Percentiles rank a stretch among this genome's conserved stretches.
Evolutionary conservation across 2,888 invertebrate genomes (phyloP).

Genomic region (Ypsolopha scabrella): DNA sequence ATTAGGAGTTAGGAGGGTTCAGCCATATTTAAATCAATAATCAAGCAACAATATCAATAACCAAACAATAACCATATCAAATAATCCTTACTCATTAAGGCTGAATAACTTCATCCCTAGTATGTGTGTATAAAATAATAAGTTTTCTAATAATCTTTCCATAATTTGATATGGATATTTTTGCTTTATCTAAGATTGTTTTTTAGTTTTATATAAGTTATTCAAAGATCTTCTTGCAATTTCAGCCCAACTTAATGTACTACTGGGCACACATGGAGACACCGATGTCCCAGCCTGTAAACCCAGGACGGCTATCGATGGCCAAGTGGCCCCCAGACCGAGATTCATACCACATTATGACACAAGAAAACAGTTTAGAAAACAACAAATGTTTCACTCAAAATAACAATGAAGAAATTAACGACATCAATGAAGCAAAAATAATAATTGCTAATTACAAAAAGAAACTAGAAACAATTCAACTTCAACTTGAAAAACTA

Average conservation of each 20-base stretch:
- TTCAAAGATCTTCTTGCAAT: constrained; percentile 10
- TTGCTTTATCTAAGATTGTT: background rate
- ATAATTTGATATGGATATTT: too few species aligned
- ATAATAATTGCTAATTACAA: constrained; percentile 42
- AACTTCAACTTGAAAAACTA: constrained; percentile 49
- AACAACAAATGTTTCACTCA: constrained; percentile 32
- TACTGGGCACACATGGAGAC: constrained; percentile 89
- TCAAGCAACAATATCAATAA: too few species aligned
- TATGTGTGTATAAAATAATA: too few species aligned
- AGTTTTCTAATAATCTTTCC: too few species aligned
- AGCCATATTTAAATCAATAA: too few species aligned
- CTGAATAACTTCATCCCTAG: too few species aligned
- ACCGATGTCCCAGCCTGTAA: constrained; percentile 73
- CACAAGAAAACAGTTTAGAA: constrained; percentile 32
- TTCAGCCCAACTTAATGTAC: constrained; percentile 91
- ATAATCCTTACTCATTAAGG: too few species aligned
- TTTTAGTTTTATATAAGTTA: background rate
- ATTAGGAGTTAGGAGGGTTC: too few species aligned
- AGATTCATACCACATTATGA: constrained; percentile 24
- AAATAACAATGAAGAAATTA: constrained; percentile 52
- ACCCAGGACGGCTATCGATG: constrained; percentile 80
- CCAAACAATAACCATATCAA: too few species aligned
- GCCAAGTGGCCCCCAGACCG: constrained; percentile 79
- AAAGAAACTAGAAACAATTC: constrained; percentile 43
- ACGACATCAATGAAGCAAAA: constrained; percentile 50